Evolutionary conservation across 2,888 invertebrate species (phyloP), one percentile per base, ranked within the genome.

Genomic region (Actias luna): DNA sequence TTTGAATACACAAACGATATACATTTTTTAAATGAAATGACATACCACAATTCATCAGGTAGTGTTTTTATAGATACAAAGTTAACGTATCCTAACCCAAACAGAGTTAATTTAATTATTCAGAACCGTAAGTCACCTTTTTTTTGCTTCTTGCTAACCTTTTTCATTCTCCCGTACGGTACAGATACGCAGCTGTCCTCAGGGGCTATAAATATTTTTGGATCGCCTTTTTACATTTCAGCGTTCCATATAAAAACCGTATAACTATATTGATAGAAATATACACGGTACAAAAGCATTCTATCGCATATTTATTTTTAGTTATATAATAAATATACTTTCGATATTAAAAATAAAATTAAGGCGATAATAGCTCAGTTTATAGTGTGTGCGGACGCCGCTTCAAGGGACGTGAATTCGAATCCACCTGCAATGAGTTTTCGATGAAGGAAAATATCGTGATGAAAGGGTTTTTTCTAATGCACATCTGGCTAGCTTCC

Each of bases 161-260:
- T 29, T 55, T 55, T 55, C 55, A 55, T 59, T 59, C 36, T 59
- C 66, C 60, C 62, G 14, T 27, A 70, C 65, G 67, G 67, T 63
- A 64, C 61, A 65, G 62, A 64, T 65, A 64, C 64, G 63, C 46
- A 65, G 64, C 60, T 61, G 64, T 64, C 65, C 67, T 65, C 66
- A 64, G 67, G 67, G 66, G 60, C 67, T 58, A 73, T 74, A 68
- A 70, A 73, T 74, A 72, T 72, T 68, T 73, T 64, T 59, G 57
- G 60, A 61, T 65, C 52, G 64, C 62, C 65, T 65, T 62, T 65
- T 62, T 64, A 59, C 36, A 60, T 66, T 71, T 66, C 63, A 63
- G 62, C 62, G 59, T 55, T 55, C 55, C 16, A 29, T 29, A 10
- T 12, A 22, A 29, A 29, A 29, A 29, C 12, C 27, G 29, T n/a